Percentiles rank a stretch among this genome's conserved stretches.
Evolutionary conservation across 2,113 vertebrate species (phyloP).

Genomic region (Neolamprologus variostigma): DNA sequence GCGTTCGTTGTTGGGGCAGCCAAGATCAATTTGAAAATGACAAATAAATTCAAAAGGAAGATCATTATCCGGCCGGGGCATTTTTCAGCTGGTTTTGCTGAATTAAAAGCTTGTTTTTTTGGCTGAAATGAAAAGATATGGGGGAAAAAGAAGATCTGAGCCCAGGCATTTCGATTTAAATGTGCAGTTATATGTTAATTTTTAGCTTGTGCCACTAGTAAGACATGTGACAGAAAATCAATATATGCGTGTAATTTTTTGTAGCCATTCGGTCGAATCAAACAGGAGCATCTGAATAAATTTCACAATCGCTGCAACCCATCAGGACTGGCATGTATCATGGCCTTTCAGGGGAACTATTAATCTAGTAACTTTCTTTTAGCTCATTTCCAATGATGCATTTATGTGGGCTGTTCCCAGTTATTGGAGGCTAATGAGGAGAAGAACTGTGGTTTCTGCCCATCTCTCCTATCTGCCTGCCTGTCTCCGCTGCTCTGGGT

Average conservation of each 20-base stretch:
- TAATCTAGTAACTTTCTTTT: neutral
- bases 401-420: constrained; percentile 33
- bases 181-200: neutral
- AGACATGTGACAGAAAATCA: neutral
- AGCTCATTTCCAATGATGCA: constrained; percentile 33
- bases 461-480: constrained; percentile 38
- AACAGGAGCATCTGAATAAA: neutral
- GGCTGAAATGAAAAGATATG: neutral
- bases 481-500: constrained; percentile 47
- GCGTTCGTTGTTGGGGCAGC: constrained; percentile 11
- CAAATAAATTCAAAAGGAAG: constrained; percentile 42
- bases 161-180: neutral
- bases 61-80: constrained; percentile 24
- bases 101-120: neutral
- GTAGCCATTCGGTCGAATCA: neutral
- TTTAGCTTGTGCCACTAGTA: neutral
- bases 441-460: constrained; percentile 50
- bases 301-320: neutral
- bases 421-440: constrained; percentile 56
- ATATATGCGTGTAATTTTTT: neutral
- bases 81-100: neutral
- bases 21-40: constrained; percentile 41
- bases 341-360: neutral
- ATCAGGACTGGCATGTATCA: neutral
- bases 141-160: neutral